Conservation (phyloP, 2,888 invertebrate genomes). For the Nasonia oneida region DNA sequence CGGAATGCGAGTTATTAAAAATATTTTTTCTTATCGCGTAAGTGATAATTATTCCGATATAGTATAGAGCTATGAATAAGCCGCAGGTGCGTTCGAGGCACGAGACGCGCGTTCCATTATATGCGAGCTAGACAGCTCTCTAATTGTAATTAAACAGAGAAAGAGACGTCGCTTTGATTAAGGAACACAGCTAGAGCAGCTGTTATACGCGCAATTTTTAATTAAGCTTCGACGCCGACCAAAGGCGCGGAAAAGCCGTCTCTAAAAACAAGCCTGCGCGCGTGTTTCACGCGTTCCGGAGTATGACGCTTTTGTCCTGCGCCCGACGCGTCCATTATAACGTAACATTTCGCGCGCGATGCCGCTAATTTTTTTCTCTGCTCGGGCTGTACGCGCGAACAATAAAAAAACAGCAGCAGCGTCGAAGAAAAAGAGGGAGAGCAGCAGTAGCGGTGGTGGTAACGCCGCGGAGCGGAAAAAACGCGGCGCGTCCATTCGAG, state of each 20-base stretch:
- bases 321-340: constrained; percentile 59
- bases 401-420: constrained; percentile 13
- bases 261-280: constrained; percentile 47
- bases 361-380: constrained; percentile 57
- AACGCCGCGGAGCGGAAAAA: background rate
- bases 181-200: background rate
- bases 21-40: background rate
- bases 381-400: constrained; percentile 5
- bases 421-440: background rate
- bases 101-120: background rate
- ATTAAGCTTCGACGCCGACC: constrained; percentile 61
- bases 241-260: constrained; percentile 51
- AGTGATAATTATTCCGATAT: background rate
- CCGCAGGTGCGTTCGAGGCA: background rate
- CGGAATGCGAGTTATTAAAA: background rate
- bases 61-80: background rate
- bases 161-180: constrained; percentile 6
- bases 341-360: constrained; percentile 59
- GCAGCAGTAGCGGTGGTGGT: background rate
- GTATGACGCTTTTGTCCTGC: constrained; percentile 55
- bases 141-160: constrained; percentile 14
- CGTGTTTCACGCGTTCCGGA: constrained; percentile 54
- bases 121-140: background rate
- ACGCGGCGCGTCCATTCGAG: constrained; percentile 54
- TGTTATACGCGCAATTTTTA: constrained; percentile 50